phyloP scores from a whole-genome alignment of 35 echinoderm and acorn worm species.

The Ophioderma brevispina region DNA sequence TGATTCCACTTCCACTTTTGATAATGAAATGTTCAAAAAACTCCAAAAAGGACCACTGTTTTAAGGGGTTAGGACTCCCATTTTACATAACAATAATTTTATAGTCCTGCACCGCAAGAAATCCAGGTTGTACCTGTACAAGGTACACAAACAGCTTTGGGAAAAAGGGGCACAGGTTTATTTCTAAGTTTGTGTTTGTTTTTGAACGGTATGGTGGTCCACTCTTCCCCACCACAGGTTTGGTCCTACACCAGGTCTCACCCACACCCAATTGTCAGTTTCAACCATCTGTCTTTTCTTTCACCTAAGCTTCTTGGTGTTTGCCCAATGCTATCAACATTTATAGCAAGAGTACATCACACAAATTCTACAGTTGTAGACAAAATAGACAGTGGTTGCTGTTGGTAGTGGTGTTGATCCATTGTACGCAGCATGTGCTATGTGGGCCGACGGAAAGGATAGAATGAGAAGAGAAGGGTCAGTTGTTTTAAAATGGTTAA shows the following conservation, averaged over 20 bases:
- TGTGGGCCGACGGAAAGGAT: slow-evolving; percentile 77
- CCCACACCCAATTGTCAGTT: slow-evolving; percentile 79
- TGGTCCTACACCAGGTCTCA: slow-evolving; percentile 65
- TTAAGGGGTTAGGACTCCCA: no score
- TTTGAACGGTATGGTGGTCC: no score
- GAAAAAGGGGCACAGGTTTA: no score
- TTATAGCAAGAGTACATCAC: slow-evolving; percentile 54
- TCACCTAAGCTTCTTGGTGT: slow-evolving; percentile 70
- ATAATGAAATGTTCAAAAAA: no score
- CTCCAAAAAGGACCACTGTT: no score
- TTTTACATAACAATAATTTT: no score
- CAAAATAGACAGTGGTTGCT: slow-evolving; percentile 73
- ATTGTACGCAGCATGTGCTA: slow-evolving; percentile 38
- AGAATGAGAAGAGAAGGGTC: slow-evolving; percentile 57
- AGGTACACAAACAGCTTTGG: no score
- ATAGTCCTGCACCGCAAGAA: no score
- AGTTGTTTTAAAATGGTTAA: no score
- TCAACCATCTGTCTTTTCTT: slow-evolving; percentile 83
- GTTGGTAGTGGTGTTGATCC: slow-evolving; percentile 47
- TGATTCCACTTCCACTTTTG: no score
- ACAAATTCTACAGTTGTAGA: slow-evolving; percentile 64
- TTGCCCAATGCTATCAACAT: slow-evolving; percentile 74
- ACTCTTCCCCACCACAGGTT: no score
- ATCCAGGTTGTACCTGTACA: no score
- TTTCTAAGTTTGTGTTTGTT: background rate